Conservation (phyloP, 2,113 vertebrate genomes). For the Aythya baeri region DNA sequence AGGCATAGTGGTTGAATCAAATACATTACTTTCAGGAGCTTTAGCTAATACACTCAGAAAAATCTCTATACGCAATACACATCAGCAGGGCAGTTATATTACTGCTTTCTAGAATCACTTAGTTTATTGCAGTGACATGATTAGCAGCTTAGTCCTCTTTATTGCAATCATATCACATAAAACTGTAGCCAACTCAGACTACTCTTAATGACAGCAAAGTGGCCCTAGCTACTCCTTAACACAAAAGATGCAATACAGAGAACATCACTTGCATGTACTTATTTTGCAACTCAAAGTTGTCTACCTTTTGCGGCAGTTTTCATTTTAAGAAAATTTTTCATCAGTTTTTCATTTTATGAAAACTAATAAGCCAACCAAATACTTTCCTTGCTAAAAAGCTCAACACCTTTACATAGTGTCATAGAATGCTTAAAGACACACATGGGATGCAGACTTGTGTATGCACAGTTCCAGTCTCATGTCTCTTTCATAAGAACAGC, state of each 20-base stretch:
- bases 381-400: background rate
- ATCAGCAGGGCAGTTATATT: background rate
- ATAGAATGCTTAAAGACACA: background rate
- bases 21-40: background rate
- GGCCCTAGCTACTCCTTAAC: background rate
- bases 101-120: background rate
- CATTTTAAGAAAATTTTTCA: no score
- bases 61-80: background rate
- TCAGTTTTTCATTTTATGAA: background rate
- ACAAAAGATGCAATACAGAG: background rate
- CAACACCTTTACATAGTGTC: background rate
- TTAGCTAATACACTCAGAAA: background rate
- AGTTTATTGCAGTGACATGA: background rate
- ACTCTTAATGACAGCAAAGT: background rate
- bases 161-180: background rate
- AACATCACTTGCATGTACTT: background rate
- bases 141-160: background rate
- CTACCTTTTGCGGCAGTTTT: background rate
- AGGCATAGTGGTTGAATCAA: background rate
- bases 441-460: background rate
- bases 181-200: background rate
- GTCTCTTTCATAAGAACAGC: background rate
- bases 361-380: background rate
- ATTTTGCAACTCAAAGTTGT: accelerated
- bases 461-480: background rate